These are phyloP conservation scores for Mythimna pallens DNA, from an alignment of 2,888 invertebrate species.

Conservation along the genomic window DNA sequence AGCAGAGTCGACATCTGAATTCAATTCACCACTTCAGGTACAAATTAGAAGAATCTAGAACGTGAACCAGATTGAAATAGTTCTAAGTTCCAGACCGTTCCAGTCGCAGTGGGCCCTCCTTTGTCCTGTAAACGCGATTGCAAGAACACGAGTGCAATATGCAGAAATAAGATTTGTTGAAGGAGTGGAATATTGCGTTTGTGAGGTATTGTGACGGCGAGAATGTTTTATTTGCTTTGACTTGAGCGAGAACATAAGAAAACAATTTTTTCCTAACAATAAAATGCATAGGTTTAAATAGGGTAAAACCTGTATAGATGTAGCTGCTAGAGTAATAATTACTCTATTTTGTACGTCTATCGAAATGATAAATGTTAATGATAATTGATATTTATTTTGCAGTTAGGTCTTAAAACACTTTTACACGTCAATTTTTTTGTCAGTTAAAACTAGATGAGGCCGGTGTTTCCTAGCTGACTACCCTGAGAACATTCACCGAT, in stretches of 20 bases:
- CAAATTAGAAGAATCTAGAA: slow-evolving; percentile 65
- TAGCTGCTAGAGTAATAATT: no score
- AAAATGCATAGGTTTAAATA: no score
- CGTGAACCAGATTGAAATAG: slow-evolving; percentile 61
- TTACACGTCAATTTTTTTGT: no score
- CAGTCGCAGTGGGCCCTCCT: slow-evolving; percentile 14
- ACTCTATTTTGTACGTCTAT: no score
- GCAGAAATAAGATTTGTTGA: slow-evolving; percentile 27
- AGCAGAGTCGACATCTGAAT: slow-evolving; percentile 48
- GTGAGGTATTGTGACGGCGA: slow-evolving; percentile 11
- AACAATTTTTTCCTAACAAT: not conserved
- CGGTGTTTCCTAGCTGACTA: no score
- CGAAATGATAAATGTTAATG: no score
- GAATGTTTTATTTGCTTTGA: slow-evolving; percentile 9
- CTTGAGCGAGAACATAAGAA: not conserved
- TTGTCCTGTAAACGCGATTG: slow-evolving; percentile 57
- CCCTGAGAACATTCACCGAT: no score
- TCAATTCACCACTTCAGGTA: slow-evolving; percentile 59
- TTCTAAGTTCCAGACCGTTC: slow-evolving; percentile 38
- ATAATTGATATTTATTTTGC: no score
- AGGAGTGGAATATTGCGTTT: slow-evolving; percentile 31
- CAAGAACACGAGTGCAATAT: slow-evolving; percentile 30
- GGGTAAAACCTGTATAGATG: no score
- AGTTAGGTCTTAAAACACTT: no score
- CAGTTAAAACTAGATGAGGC: no score